phyloP scores from a whole-genome alignment of 2,113 vertebrate genomes.

The Sinocyclocheilus anophthalmus region DNA sequence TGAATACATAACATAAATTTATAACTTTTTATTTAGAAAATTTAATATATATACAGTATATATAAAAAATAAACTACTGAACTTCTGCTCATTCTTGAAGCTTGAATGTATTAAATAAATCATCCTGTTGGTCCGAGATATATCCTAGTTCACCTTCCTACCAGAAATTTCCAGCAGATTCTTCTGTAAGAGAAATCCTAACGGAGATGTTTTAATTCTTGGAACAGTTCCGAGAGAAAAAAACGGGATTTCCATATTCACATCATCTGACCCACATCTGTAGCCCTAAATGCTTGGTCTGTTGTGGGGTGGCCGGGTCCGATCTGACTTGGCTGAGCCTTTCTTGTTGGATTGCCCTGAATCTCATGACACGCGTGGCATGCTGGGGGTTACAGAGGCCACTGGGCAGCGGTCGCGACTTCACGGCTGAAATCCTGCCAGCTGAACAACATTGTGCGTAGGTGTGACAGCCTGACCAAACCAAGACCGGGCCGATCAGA shows the following conservation, averaged over 20 bases:
- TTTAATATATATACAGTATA: no score
- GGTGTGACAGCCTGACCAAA: slow-evolving; percentile 58
- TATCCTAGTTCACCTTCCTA: not conserved
- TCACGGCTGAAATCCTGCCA: slow-evolving; percentile 7
- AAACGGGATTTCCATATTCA: slow-evolving; percentile 58
- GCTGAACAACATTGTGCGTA: slow-evolving; percentile 49
- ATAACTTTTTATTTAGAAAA: not conserved
- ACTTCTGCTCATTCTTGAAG: not conserved
- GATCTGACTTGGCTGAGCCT: not conserved
- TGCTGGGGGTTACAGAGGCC: not conserved
- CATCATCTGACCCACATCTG: slow-evolving; percentile 53
- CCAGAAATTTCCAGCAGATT: slow-evolving; percentile 36
- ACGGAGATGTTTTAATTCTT: slow-evolving; percentile 33
- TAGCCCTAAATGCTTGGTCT: slow-evolving; percentile 29
- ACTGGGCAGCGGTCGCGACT: not conserved
- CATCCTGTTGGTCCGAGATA: not conserved
- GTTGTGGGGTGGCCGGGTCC: slow-evolving; percentile 33
- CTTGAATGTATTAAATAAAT: not conserved
- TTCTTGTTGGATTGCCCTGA: not conserved
- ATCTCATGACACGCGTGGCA: slow-evolving; percentile 10
- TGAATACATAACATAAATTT: not conserved
- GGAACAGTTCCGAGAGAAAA: not conserved
- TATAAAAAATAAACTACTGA: not conserved
- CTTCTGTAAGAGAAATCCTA: slow-evolving; percentile 31
- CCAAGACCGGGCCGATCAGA: slow-evolving; percentile 17